Evolutionary conservation across 2,113 vertebrate species (phyloP), one percentile per base, ranked within the genome.

Genomic region (Cnemophilus loriae): DNA sequence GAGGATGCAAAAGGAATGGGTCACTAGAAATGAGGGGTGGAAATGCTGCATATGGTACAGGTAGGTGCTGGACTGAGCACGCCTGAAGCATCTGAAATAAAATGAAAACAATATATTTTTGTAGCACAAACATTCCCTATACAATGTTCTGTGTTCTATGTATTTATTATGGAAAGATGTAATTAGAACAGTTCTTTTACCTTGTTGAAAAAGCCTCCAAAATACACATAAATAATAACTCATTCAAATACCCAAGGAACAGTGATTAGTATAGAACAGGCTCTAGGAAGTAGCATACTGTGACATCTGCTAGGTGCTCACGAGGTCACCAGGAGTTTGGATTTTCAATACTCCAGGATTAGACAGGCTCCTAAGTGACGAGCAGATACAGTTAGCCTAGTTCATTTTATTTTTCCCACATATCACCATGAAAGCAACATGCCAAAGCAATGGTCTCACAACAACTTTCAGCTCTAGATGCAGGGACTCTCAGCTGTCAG

Each of bases 11-110:
- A 96, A 99, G 98, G 97, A 99, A 99, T 47, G 99, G 98, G 73
- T 99, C 99, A 68, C 98, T 99, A 97, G 99, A 99, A 95, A 99
- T 98, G 89, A 99, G 98, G 23, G 99, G 99, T 21, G 99, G 99
- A 92, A 99, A 99, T n/a, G 99, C 98, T 97, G 98, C 98, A 76
- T 99, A 99, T 60, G 99, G 99, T 86, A 99, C 98, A 15, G 99
- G 99, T 89, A 99, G 98, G 97, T 99, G 99, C 97, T 99, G 99
- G 96, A 99, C 98, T 28, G 99, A 99, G 97, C 99, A 99, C 2
- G 99, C 98, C 80, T 99, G 99, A 91, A 99, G 98, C 99, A 99
- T 98, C 99, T 99, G 97, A 97, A 88, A 96, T 16, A 97, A 95
- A 97, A 93, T 24, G 26, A 87, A 81, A 84, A 90, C 53, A 88